phyloP scores from a whole-genome alignment of 2,113 vertebrate genomes.

The Gobius niger region DNA sequence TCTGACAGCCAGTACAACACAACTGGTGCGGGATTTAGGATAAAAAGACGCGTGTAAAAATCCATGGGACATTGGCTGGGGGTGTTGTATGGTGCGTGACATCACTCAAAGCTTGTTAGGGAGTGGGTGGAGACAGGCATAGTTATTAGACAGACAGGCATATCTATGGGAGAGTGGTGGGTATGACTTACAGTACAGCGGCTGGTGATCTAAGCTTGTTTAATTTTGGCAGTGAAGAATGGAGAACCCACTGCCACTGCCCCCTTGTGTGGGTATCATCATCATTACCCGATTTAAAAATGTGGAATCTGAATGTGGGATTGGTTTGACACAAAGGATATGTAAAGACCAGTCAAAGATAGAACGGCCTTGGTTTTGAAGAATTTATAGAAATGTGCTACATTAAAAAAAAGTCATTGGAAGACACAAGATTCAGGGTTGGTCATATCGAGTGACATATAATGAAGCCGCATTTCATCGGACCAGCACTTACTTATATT shows the following conservation, averaged over 20 bases:
- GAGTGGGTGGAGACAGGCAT: constrained; percentile 53
- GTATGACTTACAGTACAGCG: constrained; percentile 19
- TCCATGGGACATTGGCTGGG: constrained; percentile 53
- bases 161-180: constrained; percentile 42
- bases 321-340: constrained; percentile 24
- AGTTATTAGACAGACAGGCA: constrained; percentile 43
- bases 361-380: constrained; percentile 12
- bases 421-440: not conserved
- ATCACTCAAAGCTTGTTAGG: constrained; percentile 49
- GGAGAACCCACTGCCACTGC: constrained; percentile 21
- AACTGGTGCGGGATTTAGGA: constrained; percentile 53
- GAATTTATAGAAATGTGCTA: not conserved
- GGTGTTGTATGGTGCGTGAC: constrained; percentile 53
- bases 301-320: constrained; percentile 17
- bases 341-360: not conserved
- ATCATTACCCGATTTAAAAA: constrained; percentile 26
- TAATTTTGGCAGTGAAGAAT: constrained; percentile 49
- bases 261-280: constrained; percentile 28
- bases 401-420: constrained; percentile 3
- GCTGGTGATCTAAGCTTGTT: constrained; percentile 46
- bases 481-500: too few relatives aligned
- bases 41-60: constrained; percentile 56
- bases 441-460: too few relatives aligned
- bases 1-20: constrained; percentile 64
- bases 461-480: too few relatives aligned